phyloP scores from a whole-genome alignment of 2,888 invertebrate genomes.

The Tortricodes alternella region DNA sequence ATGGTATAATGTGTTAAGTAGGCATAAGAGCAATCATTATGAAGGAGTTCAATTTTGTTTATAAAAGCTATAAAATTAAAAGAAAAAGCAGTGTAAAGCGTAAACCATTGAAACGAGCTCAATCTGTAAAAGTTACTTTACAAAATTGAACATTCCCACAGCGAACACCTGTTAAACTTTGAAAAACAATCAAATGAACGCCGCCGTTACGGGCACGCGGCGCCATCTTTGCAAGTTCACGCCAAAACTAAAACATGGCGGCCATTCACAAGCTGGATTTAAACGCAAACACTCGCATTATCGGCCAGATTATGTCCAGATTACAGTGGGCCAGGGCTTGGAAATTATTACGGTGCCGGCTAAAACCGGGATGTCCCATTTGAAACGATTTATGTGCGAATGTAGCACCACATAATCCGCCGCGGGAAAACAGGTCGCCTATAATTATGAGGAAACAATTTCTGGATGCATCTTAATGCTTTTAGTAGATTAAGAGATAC shows the following conservation, averaged over 20 bases:
- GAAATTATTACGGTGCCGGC: constrained; percentile 79
- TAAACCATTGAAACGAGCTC: constrained; percentile 15
- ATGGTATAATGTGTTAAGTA: constrained; percentile 11
- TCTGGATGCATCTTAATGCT: constrained; percentile 76
- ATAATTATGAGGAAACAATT: constrained; percentile 83
- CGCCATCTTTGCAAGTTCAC: constrained; percentile 71
- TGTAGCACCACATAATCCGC: constrained; percentile 74
- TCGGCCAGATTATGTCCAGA: constrained; percentile 81
- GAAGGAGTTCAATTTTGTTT: background rate
- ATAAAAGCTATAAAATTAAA: background rate
- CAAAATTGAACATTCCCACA: constrained; percentile 23
- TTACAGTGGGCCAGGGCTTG: constrained; percentile 74
- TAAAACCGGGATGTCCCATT: constrained; percentile 80
- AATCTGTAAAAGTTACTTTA: constrained; percentile 28
- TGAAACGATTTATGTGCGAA: constrained; percentile 78
- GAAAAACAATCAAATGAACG: constrained; percentile 41
- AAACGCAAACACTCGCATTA: constrained; percentile 76
- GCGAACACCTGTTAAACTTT: constrained; percentile 38
- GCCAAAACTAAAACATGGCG: constrained; percentile 67
- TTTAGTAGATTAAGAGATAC: constrained; percentile 64
- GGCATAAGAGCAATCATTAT: constrained; percentile 3
- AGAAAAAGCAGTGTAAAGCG: background rate
- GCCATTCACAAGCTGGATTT: constrained; percentile 65
- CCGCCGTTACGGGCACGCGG: constrained; percentile 51
- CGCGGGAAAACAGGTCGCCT: constrained; percentile 58